These are phyloP conservation scores for Acipenser transmontanus DNA, from an alignment of 2,797 vertebrate species.

Conservation along the genomic window DNA sequence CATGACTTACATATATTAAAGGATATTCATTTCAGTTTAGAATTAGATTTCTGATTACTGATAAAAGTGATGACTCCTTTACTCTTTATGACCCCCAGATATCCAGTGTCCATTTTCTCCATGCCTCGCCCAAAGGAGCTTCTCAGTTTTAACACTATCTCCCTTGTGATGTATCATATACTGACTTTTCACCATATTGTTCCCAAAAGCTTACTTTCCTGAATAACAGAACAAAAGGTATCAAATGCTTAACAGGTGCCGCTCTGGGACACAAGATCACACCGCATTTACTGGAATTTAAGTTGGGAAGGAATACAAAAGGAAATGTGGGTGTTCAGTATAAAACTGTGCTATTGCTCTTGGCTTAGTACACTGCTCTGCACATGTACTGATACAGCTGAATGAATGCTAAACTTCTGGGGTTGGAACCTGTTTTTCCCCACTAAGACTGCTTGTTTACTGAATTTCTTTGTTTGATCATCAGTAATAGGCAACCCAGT, in stretches of 20 bases:
- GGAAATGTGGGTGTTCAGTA: slow-evolving; percentile 34
- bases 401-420: no score
- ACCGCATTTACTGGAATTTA: slow-evolving; percentile 33
- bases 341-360: slow-evolving; percentile 37
- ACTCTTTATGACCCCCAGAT: slow-evolving; percentile 35
- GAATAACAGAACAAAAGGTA: slow-evolving; percentile 48
- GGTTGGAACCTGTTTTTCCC: no score
- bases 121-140: slow-evolving; percentile 12
- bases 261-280: slow-evolving; percentile 46
- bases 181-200: slow-evolving; percentile 49
- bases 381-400: no score
- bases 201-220: slow-evolving; percentile 41
- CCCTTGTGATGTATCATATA: slow-evolving; percentile 47
- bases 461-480: no score
- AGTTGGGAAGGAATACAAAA: slow-evolving; percentile 42
- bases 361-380: slow-evolving; percentile 17
- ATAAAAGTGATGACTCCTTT: slow-evolving; percentile 36
- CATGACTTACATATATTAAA: slow-evolving; percentile 36
- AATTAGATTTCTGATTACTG: slow-evolving; percentile 41
- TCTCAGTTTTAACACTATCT: slow-evolving; percentile 21
- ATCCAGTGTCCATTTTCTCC: slow-evolving; percentile 24
- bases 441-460: no score
- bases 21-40: slow-evolving; percentile 44
- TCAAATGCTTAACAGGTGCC: slow-evolving; percentile 55
- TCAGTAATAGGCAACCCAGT: no score